Percentiles rank a stretch among this genome's conserved stretches.
Conservation (phyloP, 2,113 vertebrate genomes). For the Calyptommatus sinebrachiatus region DNA sequence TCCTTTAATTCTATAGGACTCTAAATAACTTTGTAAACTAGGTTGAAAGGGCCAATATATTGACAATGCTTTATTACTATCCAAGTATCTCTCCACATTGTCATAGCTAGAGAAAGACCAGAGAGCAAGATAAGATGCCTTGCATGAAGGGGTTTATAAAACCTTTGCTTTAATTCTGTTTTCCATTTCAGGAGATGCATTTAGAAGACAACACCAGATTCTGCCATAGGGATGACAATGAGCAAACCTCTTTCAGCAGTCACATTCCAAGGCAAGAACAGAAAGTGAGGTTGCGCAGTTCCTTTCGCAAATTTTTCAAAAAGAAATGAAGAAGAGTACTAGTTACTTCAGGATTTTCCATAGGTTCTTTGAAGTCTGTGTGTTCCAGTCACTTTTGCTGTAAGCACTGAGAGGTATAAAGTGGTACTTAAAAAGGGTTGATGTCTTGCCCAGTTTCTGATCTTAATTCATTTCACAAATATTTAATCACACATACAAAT, state of each 20-base stretch:
- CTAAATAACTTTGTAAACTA: too few species aligned
- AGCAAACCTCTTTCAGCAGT: slow-evolving; percentile 88
- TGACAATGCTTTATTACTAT: background rate
- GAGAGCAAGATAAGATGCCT: background rate
- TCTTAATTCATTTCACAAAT: too few species aligned
- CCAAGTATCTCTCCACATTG: background rate
- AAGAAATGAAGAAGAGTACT: slow-evolving; percentile 87
- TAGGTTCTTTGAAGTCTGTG: slow-evolving; percentile 7
- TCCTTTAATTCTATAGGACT: too few species aligned
- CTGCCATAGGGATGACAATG: slow-evolving; percentile 81
- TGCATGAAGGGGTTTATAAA: slow-evolving; percentile 38
- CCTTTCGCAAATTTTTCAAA: slow-evolving; percentile 98
- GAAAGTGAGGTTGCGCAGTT: slow-evolving; percentile 94
- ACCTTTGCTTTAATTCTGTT: slow-evolving; percentile 63
- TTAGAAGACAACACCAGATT: slow-evolving; percentile 81
- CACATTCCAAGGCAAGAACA: slow-evolving; percentile 89
- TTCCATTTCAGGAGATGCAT: slow-evolving; percentile 80
- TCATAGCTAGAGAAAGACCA: too few species aligned
- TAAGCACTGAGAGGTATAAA: background rate
- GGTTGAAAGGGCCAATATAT: background rate
- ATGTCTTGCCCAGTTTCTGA: too few species aligned
- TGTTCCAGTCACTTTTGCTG: background rate
- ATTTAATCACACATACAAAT: too few species aligned
- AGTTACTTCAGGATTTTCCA: slow-evolving; percentile 48
- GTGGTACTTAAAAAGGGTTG: background rate